Percentiles rank a stretch among this genome's conserved stretches.
Conservation (phyloP, 1,140 invertebrate species). For the Proales similis region DNA sequence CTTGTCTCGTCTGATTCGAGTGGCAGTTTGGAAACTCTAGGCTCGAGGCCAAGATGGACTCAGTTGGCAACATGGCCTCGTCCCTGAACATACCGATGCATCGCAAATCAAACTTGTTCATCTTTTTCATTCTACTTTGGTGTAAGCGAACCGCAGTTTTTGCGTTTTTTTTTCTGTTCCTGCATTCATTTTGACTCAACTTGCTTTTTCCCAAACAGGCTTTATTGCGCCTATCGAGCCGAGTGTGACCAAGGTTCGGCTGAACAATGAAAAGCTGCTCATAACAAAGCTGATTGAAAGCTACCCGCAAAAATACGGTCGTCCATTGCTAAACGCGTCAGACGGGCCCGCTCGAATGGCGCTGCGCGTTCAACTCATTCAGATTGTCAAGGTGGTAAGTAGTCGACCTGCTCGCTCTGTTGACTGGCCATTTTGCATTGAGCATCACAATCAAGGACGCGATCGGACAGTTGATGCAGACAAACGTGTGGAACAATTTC, state of each 20-base stretch:
- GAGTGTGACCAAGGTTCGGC: slow-evolving; percentile 2
- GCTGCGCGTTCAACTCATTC: slow-evolving; percentile 25
- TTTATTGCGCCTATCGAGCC: slow-evolving; percentile 9
- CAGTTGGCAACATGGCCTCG: too few species aligned
- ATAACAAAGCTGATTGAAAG: slow-evolving; percentile 18
- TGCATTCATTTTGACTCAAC: background rate
- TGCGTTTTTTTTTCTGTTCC: background rate
- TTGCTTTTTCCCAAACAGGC: background rate
- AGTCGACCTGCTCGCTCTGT: background rate
- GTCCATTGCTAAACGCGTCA: slow-evolving; percentile 28
- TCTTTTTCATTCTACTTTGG: too few species aligned
- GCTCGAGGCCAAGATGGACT: too few species aligned
- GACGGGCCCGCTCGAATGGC: slow-evolving; percentile 8
- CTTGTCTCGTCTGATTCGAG: too few species aligned
- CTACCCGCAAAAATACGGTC: slow-evolving; percentile 35
- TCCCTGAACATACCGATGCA: too few species aligned
- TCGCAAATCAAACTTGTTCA: too few species aligned
- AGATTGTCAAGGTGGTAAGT: slow-evolving; percentile 35
- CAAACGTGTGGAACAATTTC: slow-evolving; percentile 33
- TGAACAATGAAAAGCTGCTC: slow-evolving; percentile 32
- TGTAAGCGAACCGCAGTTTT: background rate
- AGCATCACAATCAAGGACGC: slow-evolving; percentile 5
- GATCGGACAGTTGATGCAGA: slow-evolving; percentile 19
- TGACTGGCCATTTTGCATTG: too few species aligned
- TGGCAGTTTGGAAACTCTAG: too few species aligned